Evolutionary conservation across 2,888 invertebrate species (phyloP), one percentile per base, ranked within the genome.

Genomic region (Tinea trinotella): DNA sequence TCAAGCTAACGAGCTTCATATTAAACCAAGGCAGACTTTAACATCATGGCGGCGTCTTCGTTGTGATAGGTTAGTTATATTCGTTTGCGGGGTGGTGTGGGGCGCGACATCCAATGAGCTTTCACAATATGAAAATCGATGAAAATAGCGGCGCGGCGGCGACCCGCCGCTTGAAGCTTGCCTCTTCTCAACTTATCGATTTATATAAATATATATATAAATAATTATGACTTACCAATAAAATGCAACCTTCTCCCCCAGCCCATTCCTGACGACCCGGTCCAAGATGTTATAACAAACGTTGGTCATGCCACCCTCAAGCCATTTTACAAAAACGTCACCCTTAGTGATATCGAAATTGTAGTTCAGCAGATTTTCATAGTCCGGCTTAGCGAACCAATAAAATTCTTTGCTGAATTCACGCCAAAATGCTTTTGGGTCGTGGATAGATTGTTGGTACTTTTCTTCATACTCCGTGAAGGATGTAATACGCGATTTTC

Each of bases 251-350:
- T 93, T 95, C 65, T 97, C 95, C 20, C 96, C 98, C 58, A 92
- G 83, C 12, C 97, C 97, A 62, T 92, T 93, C 66, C 93, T 90
- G 54, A 99, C 91, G 76, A 97, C 95, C 59, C 95, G 90, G 80
- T 99, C 99, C 62, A 99, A 85, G 53, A 96, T 88, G 85, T 99
- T 99, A 82, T 97, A 99, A 72, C 95, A 96, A 59, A 99, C 91
- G 76, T 99, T 99, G 36, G 98, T 99, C 34, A 93, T 91, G 3
- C 95, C 95, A 7, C 97, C 98, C 66, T 95, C 93, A 92, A 99
- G 91, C 95, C 97, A 99, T 77, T 95, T 96, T 48, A 96, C 92
- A 64, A 89, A 94, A 63, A 99, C 92, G 9, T 93, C 93, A 52
- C 99, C 99, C 74, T 96, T 93, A 59, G 88, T 89, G 52, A 93